Conservation (phyloP, 2,797 vertebrate genomes). For the Hafferia zeledoni region DNA sequence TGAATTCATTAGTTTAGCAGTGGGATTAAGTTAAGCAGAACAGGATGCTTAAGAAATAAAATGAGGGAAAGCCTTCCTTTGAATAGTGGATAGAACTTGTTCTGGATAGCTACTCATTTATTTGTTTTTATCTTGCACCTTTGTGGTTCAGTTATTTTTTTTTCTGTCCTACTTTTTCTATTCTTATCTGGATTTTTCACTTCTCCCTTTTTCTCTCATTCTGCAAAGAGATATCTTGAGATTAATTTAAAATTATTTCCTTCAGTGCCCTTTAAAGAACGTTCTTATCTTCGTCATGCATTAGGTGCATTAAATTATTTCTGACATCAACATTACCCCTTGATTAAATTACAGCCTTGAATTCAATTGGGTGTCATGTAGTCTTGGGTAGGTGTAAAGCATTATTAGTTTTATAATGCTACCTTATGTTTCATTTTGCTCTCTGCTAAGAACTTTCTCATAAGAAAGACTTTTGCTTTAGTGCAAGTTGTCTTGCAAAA, state of each 20-base stretch:
- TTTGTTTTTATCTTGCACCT: neutral
- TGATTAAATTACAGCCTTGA: conserved; percentile 46
- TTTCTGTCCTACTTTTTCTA: neutral
- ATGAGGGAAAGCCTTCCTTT: neutral
- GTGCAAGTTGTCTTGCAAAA: neutral
- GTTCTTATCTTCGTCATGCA: neutral
- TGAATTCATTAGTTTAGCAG: neutral
- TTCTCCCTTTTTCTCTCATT: neutral
- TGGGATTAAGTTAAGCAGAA: neutral
- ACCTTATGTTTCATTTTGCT: conserved; percentile 14
- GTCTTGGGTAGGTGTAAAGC: neutral
- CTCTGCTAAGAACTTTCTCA: neutral
- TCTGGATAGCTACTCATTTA: neutral
- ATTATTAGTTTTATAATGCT: neutral
- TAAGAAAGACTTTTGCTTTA: neutral
- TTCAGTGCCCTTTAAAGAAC: neutral
- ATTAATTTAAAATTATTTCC: conserved; percentile 23
- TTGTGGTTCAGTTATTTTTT: neutral
- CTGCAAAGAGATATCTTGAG: neutral
- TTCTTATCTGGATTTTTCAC: neutral
- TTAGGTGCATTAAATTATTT: conserved; percentile 39
- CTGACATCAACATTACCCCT: neutral
- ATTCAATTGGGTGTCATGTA: conserved; percentile 14
- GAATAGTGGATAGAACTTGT: neutral
- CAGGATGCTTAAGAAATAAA: neutral